Evolutionary conservation across 2,113 vertebrate genomes (phyloP), one percentile per base, ranked within the genome.

Genomic region (Sorex araneus): DNA sequence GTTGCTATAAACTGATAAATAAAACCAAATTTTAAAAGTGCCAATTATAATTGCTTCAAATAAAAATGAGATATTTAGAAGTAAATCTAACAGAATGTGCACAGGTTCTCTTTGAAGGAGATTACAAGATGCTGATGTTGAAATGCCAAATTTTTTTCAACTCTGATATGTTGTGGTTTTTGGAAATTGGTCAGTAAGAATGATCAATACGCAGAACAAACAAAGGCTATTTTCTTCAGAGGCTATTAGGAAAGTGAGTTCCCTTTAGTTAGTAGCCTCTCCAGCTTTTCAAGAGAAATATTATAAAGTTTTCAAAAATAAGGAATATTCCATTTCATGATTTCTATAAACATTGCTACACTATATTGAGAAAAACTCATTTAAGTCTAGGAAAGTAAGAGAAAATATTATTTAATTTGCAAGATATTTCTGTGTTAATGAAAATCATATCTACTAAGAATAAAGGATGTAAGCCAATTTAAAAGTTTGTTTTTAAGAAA

Each of bases 361-460:
- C 4, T 23, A 9, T 60, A 30, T 28, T 86, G 28, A 80, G 28
- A 95, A 94, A 90, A 28, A 85, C 1, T 1, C 15, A 36, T 47
- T 78, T 70, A 78, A 16, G 1, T 79, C 1, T 32, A 50, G 28
- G 23, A 36, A 94, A 92, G 50, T 76, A 81, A 87, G 34, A 84
- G 23, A 85, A 9, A n/a, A 64, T 74, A 60, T 66, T 84, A 69
- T 6, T 67, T 67, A 67, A 87, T 19, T 54, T 82, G 36, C 18
- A 92, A 84, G 54, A 27, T 90, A 34, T 32, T 43, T 74, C 25
- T 85, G 4, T 73, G 76, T 94, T 36, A 71, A 64, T 85, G 89
- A 92, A 94, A 89, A 57, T 2, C 11, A 5, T n/a, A n/a, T 79
- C 28, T 64, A 67, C 77, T 83, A 76, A 80, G 16, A 82, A 89